Percentiles rank a stretch among this genome's conserved stretches.
Conservation (phyloP, 2,797 vertebrate genomes). For the Tenualosa thibaudeaui region DNA sequence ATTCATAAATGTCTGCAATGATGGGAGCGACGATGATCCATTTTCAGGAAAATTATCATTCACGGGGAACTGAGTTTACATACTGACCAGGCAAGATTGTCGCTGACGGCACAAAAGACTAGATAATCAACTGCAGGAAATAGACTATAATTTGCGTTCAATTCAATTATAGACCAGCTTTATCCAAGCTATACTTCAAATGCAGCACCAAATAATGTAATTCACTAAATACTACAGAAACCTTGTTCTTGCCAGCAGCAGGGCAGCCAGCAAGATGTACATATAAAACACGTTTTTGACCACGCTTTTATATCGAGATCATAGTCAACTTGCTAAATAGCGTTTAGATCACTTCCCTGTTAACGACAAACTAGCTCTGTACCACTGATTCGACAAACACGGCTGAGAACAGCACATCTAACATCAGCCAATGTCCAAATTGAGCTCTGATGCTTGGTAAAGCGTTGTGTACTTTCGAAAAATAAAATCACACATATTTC, state of each 20-base stretch:
- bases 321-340: not conserved
- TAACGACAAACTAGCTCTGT: not conserved
- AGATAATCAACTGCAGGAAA: not conserved
- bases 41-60: not conserved
- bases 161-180: not conserved
- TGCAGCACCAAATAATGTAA: not conserved
- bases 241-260: not conserved
- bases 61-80: too few relatives aligned
- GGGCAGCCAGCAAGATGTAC: not conserved
- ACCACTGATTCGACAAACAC: not conserved
- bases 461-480: not conserved
- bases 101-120: not conserved
- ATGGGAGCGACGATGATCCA: not conserved
- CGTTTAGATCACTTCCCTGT: too few relatives aligned
- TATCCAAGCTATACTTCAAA: not conserved
- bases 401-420: not conserved
- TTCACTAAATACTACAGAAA: not conserved
- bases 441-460: not conserved
- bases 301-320: not conserved
- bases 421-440: not conserved
- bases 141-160: not conserved
- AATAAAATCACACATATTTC: not conserved
- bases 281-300: not conserved
- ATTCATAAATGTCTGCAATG: not conserved
- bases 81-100: not conserved